These are phyloP conservation scores for Drosophila littoralis DNA, from an alignment of 1,140 invertebrate genomes.

Conservation along the genomic window DNA sequence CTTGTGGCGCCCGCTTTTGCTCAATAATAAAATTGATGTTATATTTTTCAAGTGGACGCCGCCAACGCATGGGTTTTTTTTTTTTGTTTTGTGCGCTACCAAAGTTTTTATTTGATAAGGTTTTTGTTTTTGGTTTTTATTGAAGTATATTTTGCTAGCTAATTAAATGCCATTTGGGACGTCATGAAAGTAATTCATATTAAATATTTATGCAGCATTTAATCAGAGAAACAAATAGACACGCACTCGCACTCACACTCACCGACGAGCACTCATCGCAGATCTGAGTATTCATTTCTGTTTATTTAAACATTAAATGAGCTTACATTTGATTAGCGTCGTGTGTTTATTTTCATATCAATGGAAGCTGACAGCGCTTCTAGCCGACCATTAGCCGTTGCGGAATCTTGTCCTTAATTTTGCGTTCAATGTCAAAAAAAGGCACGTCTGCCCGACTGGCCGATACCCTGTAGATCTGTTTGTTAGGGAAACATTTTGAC, in stretches of 20 bases:
- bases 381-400: constrained; percentile 12
- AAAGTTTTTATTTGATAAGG: constrained; percentile 32
- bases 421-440: constrained; percentile 20
- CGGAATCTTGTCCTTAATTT: constrained; percentile 13
- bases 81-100: constrained; percentile 7
- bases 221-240: constrained; percentile 50
- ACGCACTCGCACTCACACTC: not conserved
- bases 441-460: not conserved
- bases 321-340: constrained; percentile 76
- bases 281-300: constrained; percentile 45
- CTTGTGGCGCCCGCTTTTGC: constrained; percentile 44
- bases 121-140: constrained; percentile 17
- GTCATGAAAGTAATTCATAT: constrained; percentile 47
- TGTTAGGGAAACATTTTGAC: too few species aligned
- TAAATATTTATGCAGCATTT: constrained; percentile 76
- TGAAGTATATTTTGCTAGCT: constrained; percentile 54
- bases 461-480: constrained; percentile 2
- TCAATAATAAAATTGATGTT: constrained; percentile 75
- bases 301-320: constrained; percentile 77
- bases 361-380: constrained; percentile 24
- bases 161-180: constrained; percentile 69
- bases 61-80: constrained; percentile 38
- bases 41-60: constrained; percentile 52
- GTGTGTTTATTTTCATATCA: constrained; percentile 68
- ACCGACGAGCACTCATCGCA: not conserved